These are phyloP conservation scores for Micronycteris hirsuta DNA, from an alignment of 2,113 vertebrate species.

Conservation along the genomic window DNA sequence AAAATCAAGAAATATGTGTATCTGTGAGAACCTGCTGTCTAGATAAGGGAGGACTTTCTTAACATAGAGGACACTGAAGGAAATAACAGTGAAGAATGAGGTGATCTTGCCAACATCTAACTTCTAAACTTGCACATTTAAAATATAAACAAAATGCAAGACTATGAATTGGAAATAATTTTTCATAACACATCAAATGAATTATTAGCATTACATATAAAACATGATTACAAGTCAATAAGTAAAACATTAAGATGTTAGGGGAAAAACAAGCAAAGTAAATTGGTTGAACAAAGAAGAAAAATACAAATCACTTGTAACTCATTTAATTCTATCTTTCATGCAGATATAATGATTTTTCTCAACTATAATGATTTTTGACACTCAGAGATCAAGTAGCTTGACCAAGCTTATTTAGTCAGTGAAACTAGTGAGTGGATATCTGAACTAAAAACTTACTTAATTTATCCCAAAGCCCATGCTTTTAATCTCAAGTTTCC, in stretches of 20 bases:
- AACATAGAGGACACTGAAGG: neutral
- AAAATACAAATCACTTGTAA: neutral
- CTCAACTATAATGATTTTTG: neutral
- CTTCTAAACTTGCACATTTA: neutral
- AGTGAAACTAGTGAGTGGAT: neutral
- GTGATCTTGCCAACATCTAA: neutral
- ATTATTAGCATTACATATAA: neutral
- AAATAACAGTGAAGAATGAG: neutral
- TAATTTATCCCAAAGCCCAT: neutral
- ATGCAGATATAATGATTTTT: neutral
- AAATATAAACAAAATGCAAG: constrained; percentile 6
- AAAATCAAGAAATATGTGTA: neutral
- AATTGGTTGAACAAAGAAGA: neutral
- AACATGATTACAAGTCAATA: neutral
- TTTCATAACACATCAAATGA: neutral
- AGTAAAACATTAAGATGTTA: neutral
- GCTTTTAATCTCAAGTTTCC: neutral
- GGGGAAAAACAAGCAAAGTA: neutral
- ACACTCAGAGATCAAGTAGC: neutral
- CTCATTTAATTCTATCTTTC: neutral
- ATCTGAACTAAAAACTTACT: neutral
- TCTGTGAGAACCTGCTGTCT: neutral
- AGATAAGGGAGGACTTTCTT: neutral
- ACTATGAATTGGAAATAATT: neutral
- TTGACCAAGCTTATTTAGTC: neutral